phyloP scores from a whole-genome alignment of 2,888 invertebrate species.

The Ormia ochracea region DNA sequence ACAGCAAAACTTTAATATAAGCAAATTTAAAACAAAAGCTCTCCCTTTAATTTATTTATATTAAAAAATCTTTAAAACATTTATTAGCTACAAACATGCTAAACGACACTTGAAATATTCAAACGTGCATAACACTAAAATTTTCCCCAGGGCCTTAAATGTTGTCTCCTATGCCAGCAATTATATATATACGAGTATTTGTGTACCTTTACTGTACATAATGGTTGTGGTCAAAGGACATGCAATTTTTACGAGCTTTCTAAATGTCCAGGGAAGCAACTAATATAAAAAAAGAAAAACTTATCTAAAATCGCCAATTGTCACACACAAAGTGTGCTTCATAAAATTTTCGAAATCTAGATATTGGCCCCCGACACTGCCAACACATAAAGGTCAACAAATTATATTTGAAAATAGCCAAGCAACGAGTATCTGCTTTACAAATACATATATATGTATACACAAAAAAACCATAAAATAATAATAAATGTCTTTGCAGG shows the following conservation, averaged over 20 bases:
- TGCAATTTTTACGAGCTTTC: conserved; percentile 48
- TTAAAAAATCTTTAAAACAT: not conserved
- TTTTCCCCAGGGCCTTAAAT: not conserved
- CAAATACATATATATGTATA: not conserved
- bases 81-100: conserved; percentile 36
- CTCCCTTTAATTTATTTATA: no score
- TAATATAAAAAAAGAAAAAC: not conserved
- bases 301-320: conserved; percentile 63
- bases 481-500: conserved; percentile 59
- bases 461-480: conserved; percentile 49
- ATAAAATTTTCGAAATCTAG: conserved; percentile 73
- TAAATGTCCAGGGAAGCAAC: not conserved
- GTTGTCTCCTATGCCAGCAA: not conserved
- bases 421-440: not conserved
- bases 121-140: not conserved
- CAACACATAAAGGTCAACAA: conserved; percentile 51
- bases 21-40: no score
- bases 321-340: conserved; percentile 68
- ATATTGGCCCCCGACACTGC: conserved; percentile 61
- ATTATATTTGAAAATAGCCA: conserved; percentile 16
- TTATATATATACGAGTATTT: not conserved
- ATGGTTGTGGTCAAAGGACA: conserved; percentile 55
- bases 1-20: not conserved
- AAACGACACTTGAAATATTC: conserved; percentile 35
- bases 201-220: conserved; percentile 28